These are phyloP conservation scores for Apaloderma vittatum DNA, from an alignment of 2,113 vertebrate genomes.

Conservation along the genomic window DNA sequence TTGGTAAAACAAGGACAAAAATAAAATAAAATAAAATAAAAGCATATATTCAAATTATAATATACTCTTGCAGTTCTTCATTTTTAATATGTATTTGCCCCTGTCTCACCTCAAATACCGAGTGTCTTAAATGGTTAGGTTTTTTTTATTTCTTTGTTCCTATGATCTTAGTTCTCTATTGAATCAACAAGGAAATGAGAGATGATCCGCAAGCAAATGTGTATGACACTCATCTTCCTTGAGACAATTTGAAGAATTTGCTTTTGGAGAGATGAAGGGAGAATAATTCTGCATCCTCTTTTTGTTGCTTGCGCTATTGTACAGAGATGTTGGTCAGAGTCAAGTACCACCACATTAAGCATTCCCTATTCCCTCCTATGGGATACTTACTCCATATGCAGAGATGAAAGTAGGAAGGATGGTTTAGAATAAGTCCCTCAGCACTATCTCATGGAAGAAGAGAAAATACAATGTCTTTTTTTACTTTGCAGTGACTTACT, in stretches of 20 bases:
- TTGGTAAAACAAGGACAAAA: not conserved
- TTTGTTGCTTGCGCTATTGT: not conserved
- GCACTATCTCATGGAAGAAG: accelerated
- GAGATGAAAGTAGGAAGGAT: not conserved
- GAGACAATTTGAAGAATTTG: not conserved
- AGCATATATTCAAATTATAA: not conserved
- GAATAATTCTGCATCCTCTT: not conserved
- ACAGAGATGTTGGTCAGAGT: not conserved
- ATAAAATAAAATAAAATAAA: not conserved
- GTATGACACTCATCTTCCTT: not conserved
- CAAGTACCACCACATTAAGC: not conserved
- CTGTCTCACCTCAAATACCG: not conserved
- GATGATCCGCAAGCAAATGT: not conserved
- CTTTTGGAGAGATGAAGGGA: not conserved
- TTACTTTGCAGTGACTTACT: not conserved
- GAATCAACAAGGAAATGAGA: not conserved
- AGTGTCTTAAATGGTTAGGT: not conserved
- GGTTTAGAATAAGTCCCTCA: not conserved
- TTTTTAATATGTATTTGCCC: not conserved
- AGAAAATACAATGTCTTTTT: not conserved
- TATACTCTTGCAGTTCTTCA: not conserved
- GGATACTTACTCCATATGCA: not conserved
- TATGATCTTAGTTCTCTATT: not conserved
- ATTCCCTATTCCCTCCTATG: not conserved
- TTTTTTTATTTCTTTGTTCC: not conserved